phyloP scores from a whole-genome alignment of 1,140 invertebrate species.

The Paraescarpia echinospica region DNA sequence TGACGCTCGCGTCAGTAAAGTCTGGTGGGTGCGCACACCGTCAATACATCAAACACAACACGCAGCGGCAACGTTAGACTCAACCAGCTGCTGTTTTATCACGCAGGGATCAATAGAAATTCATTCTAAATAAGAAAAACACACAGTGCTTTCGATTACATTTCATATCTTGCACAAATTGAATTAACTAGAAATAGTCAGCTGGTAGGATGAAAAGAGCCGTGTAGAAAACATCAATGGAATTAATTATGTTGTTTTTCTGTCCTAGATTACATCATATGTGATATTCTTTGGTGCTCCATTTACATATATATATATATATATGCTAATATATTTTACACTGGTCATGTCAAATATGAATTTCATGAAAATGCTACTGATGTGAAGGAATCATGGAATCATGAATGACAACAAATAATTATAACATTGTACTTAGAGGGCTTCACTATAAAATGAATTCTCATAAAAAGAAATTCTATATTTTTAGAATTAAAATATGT shows the following conservation, averaged over 20 bases:
- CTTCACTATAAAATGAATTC: too few species aligned
- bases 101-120: neutral
- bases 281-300: neutral
- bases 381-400: neutral
- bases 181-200: neutral
- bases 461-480: too few species aligned
- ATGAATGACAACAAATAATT: neutral
- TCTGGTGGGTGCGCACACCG: neutral
- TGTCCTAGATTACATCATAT: neutral
- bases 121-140: neutral
- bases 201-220: constrained; percentile 8
- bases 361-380: neutral
- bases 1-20: neutral
- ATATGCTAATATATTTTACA: neutral
- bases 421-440: neutral
- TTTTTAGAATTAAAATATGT: too few species aligned
- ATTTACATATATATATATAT: neutral
- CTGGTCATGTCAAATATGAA: too few species aligned
- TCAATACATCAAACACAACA: neutral
- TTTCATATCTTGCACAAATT: constrained; percentile 17
- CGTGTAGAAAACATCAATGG: neutral
- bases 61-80: neutral
- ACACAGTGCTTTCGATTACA: neutral
- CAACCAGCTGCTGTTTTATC: neutral
- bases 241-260: neutral